Conservation (phyloP, 2,888 invertebrate genomes). For the Hydraecia micacea region DNA sequence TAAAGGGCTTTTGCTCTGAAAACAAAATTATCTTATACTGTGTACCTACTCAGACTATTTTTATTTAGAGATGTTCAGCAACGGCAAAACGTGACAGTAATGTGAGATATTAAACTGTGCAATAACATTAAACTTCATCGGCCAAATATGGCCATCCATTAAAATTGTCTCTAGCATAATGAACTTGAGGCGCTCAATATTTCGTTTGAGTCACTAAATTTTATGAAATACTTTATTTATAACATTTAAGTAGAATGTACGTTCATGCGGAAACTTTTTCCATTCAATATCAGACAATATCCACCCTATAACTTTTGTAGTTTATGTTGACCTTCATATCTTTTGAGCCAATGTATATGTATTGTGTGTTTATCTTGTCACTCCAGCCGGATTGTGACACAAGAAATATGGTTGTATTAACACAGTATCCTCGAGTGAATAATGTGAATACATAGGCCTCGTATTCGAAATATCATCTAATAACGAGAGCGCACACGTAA, state of each 20-base stretch:
- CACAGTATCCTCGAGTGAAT: slow-evolving; percentile 31
- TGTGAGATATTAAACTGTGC: slow-evolving; percentile 3
- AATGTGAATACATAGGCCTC: slow-evolving; percentile 27
- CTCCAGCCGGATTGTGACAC: slow-evolving; percentile 34
- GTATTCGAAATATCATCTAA: slow-evolving; percentile 20
- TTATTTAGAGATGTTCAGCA: slow-evolving; percentile 7
- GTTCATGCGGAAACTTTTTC: slow-evolving; percentile 31
- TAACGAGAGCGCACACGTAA: slow-evolving; percentile 4
- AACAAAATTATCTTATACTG: neutral
- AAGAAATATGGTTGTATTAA: slow-evolving; percentile 46
- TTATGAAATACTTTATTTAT: slow-evolving; percentile 29
- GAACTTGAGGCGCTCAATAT: slow-evolving; percentile 1
- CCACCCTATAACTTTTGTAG: slow-evolving; percentile 27
- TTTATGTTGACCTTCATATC: slow-evolving; percentile 47
- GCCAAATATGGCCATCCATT: neutral
- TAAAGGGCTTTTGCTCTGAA: slow-evolving; percentile 4
- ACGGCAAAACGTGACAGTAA: neutral
- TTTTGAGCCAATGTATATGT: slow-evolving; percentile 33
- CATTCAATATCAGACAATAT: slow-evolving; percentile 35
- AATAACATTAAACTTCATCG: slow-evolving; percentile 25
- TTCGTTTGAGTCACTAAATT: slow-evolving; percentile 31
- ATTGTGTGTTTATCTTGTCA: slow-evolving; percentile 51
- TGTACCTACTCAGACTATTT: neutral
- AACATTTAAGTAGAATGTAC: slow-evolving; percentile 9
- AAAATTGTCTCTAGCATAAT: slow-evolving; percentile 8